Evolutionary conservation across 1,140 invertebrate genomes (phyloP), one percentile per base, ranked within the genome.

Genomic region (Pseudobourletiella spinata): DNA sequence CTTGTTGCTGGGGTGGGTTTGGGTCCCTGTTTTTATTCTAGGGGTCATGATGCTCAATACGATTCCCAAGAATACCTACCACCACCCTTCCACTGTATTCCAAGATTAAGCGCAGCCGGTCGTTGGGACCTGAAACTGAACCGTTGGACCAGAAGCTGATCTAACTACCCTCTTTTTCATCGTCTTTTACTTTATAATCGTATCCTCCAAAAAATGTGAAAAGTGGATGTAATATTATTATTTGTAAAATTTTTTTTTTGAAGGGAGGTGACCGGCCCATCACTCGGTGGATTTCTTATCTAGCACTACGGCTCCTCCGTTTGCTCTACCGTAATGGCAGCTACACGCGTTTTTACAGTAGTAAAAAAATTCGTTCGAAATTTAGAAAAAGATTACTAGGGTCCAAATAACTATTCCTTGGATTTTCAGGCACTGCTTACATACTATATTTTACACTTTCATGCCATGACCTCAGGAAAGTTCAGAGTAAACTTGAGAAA

Each of bases 1-100:
- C n/a, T n/a, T n/a, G n/a, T n/a, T n/a, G n/a, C n/a, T 74, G 84
- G 73, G 86, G 86, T 68, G 86, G 86, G 55, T 89, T 86, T 76
- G 79, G 82, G 15, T 74, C 87, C 57, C 86, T 86, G 66, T 88
- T 74, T 86, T 82, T 71, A 78, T 80, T 60, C 77, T 87, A 25
- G 86, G 86, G 56, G 70, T 79, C 3, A 71, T 84, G 30, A 84
- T 86, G 77, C 73, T 87, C 3, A 15, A 82, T 11, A 80, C 81
- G 32, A 79, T 86, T 18, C 84, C 84, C 0, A 73, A 87, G 25
- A 85, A 83, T 73, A 76, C 77, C 52, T 80, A 74, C 62, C 68
- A 85, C 2, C 73, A 86, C n/a, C 81, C 83, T 25, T 72, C 78
- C n/a, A 78, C 79, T 68, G 76, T 80, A 71, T 81, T 81, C 83